Conservation (phyloP, 1,140 invertebrate genomes). For the Aphidius ervi region DNA sequence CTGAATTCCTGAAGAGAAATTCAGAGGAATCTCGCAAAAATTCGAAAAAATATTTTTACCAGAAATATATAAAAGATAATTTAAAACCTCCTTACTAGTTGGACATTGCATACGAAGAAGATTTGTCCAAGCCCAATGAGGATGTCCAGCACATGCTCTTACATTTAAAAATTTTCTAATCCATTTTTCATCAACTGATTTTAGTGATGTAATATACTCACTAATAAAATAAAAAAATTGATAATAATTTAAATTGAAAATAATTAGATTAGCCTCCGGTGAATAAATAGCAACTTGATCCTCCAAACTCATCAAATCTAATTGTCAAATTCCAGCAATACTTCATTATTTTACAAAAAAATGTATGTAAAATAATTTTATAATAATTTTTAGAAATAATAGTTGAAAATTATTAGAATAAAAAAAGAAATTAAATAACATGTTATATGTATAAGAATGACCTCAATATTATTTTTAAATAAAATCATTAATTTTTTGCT, state of each 20-base stretch:
- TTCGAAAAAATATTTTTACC: no score
- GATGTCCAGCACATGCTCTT: slow-evolving; percentile 40
- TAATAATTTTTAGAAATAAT: no score
- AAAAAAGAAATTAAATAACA: no score
- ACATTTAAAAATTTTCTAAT: slow-evolving; percentile 47
- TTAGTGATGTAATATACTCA: slow-evolving; percentile 41
- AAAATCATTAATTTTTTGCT: no score
- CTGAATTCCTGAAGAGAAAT: no score
- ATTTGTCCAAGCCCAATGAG: slow-evolving; percentile 41
- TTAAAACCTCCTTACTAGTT: slow-evolving; percentile 39
- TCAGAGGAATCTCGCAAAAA: no score
- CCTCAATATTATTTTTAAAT: no score
- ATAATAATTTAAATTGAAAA: background rate
- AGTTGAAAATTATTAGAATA: no score
- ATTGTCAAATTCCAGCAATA: slow-evolving; percentile 60
- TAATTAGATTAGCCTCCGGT: slow-evolving; percentile 38
- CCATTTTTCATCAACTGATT: slow-evolving; percentile 34
- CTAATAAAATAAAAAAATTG: slow-evolving; percentile 26
- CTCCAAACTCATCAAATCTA: slow-evolving; percentile 43
- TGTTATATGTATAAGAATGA: no score
- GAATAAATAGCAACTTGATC: slow-evolving; percentile 44
- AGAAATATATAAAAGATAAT: slow-evolving; percentile 18
- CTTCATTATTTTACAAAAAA: no score
- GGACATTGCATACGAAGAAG: slow-evolving; percentile 44
- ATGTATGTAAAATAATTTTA: no score